Evolutionary conservation across 2,888 invertebrate genomes (phyloP), one percentile per base, ranked within the genome.

Genomic region (Platypus cylindrus): DNA sequence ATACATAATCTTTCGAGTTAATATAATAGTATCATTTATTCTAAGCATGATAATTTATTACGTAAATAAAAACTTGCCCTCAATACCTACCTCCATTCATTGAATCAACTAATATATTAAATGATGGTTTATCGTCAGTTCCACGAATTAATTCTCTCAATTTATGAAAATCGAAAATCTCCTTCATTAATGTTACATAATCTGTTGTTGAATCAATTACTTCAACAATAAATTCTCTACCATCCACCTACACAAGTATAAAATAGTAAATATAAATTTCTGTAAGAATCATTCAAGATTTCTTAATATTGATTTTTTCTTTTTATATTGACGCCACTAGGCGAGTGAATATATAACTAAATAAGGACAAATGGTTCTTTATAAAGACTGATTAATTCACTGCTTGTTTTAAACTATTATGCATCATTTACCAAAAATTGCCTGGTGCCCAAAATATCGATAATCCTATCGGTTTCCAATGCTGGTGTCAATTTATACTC

Each of bases 141-240:
- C 85, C 85, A 36, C 74, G 70, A 14, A 95, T 67, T 35, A 90
- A 70, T 1, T 65, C 61, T 52, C 72, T 78, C 37, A 98, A 73
- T 53, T 76, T 73, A 26, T 63, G 59, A 62, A 98, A 98, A 67
- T 98, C 93, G 63, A 99, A 99, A 46, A 99, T 94, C 50, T 82
- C 78, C 62, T 91, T 87, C 95, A 98, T 95, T 44, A 85, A 73
- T 1, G 69, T 65, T 1, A 87, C 74, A 56, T 98, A 98, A 56
- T 93, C 86, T 11, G 72, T 67, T 1, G 95, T 91, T 0, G 90
- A 73, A 62, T 98, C 94, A 34, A 98, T 75, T 1, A 99, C 75
- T 56, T 91, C 84, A 3, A 95, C 84, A 1, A 70, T 70, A 58
- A 91, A 91, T 30, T 70, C 64, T 13, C 68, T 66, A 20, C 73